phyloP scores from a whole-genome alignment of 2,888 invertebrate genomes.

The Buathra laborator region DNA sequence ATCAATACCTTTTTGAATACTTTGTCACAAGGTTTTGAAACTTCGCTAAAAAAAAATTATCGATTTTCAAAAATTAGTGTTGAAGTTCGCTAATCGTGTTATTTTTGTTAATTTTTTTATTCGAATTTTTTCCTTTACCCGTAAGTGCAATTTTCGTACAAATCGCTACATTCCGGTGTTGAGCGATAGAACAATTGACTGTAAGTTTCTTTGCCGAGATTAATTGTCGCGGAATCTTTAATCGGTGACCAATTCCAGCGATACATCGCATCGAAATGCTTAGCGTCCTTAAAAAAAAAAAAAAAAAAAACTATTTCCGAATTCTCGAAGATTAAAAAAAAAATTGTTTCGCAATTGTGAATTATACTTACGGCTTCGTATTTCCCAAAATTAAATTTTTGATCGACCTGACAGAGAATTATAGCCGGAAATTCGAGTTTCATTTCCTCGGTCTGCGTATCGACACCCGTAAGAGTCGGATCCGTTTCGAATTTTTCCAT shows the following conservation, averaged over 20 bases:
- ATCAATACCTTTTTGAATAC: constrained; percentile 47
- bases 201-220: constrained; percentile 35
- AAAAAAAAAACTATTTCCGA: background rate
- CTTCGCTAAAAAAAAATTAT: constrained; percentile 33
- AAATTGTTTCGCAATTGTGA: constrained; percentile 2
- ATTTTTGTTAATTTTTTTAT: background rate
- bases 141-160: constrained; percentile 66
- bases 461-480: constrained; percentile 91
- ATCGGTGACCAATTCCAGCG: constrained; percentile 62
- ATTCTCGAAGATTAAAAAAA: background rate
- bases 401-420: constrained; percentile 68
- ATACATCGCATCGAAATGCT: constrained; percentile 53
- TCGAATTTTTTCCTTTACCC: constrained; percentile 55
- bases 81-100: background rate
- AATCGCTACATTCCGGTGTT: constrained; percentile 66
- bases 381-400: constrained; percentile 69
- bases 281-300: constrained; percentile 21
- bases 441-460: constrained; percentile 78
- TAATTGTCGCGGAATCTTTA: background rate
- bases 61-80: background rate
- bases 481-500: constrained; percentile 95
- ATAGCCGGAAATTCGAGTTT: constrained; percentile 72
- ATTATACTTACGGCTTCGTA: constrained; percentile 42
- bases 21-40: constrained; percentile 17
- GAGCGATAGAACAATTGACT: constrained; percentile 58